Base-by-base conservation (phyloP, 2,797 vertebrate genomes). In the Fistularia tabacaria region DNA sequence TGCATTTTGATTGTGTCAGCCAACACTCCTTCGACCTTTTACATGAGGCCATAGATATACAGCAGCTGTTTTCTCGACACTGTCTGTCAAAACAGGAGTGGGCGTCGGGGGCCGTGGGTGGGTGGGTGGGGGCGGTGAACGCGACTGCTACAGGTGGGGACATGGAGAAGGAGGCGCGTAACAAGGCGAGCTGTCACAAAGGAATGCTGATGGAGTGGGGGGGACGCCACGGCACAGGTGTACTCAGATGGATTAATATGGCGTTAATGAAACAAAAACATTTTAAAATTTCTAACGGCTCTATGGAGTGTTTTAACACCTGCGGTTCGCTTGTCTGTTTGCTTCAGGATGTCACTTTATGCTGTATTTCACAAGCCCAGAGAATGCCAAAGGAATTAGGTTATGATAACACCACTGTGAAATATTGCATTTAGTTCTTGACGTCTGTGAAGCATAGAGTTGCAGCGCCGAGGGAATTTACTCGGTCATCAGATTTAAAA, bases 261-360 rank as follows among this genome's bases (percentile, higher is more conserved):
- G 88, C 57, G 82, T 89, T 93, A 93, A 94, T 93, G 90, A 92
- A 94, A 95, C 87, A 82, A 91, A 94, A 94, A 93, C 91, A 91
- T 86, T 85, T 87, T 82, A 63, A 45, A 85, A 85, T 83, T 79
- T 83, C 77, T 74, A 71, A 0, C 0, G 1, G 13, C 45, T 73
- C 66, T 38, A 1, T 7, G 10, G 14, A 43, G 38, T 71, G 74
- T 84, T 85, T 77, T 80, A 77, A 84, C 82, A 83, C 81, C 81
- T 85, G 81, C 9, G 58, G 51, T 64, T 67, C 54, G 39, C 71
- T 66, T 53, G 38, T 62, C 62, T 60, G 54, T 78, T 77, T 77
- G 69, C 71, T 54, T 71, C 71, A 43, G 58, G 14, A 25, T 69
- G 84, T 79, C 76, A 76, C 58, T 73, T 74, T 69, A 52, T 15